phyloP scores from a whole-genome alignment of 2,888 invertebrate genomes.

The Pherbina coryleti region DNA sequence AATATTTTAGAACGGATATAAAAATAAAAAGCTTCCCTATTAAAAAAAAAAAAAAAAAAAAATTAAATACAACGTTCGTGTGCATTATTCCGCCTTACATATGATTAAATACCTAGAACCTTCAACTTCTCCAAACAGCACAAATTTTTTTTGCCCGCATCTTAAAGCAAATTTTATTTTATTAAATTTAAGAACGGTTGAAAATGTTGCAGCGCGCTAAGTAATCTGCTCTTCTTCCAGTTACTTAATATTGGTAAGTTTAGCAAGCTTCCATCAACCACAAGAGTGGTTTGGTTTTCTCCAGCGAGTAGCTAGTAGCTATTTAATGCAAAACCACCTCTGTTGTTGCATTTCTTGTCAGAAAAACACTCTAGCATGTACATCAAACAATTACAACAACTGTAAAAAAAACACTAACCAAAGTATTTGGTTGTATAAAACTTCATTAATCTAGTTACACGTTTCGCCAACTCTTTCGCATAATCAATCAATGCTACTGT shows the following conservation, averaged over 20 bases:
- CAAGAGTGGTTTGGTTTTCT: neutral
- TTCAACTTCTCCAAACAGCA: too few species aligned
- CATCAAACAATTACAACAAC: neutral
- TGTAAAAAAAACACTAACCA: neutral
- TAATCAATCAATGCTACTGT: constrained; percentile 60
- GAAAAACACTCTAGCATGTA: neutral
- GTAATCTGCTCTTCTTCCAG: neutral
- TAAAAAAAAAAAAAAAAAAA: too few species aligned
- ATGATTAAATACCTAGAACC: too few species aligned
- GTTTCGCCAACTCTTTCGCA: constrained; percentile 60
- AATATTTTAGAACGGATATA: too few species aligned
- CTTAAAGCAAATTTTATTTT: too few species aligned
- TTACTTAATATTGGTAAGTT: neutral
- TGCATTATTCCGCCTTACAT: too few species aligned
- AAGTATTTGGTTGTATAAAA: constrained; percentile 43
- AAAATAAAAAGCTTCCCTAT: too few species aligned
- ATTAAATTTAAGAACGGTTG: too few species aligned
- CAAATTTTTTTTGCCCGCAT: too few species aligned
- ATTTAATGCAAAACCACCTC: neutral
- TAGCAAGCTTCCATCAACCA: neutral
- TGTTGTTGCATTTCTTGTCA: neutral
- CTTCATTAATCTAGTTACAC: constrained; percentile 66
- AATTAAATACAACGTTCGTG: too few species aligned
- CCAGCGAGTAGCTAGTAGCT: neutral
- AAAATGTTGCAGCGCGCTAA: too few species aligned